Percentiles rank a stretch among this genome's conserved stretches.
Conservation (phyloP, 1,140 invertebrate genomes). For the Dendrolimus kikuchii region DNA sequence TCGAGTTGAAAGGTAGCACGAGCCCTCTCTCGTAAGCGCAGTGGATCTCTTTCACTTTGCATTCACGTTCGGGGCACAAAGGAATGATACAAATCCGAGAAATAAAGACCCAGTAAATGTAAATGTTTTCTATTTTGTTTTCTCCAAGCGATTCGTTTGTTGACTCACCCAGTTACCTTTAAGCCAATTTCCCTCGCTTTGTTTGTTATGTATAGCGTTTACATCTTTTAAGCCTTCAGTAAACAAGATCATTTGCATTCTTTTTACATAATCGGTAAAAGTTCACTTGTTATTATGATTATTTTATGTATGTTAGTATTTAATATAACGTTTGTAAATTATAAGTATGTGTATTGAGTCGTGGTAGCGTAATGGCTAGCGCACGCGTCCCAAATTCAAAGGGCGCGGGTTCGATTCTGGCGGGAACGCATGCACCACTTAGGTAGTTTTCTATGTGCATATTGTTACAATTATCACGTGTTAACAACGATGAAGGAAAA, state of each 20-base stretch:
- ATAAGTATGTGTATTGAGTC: conserved; percentile 3
- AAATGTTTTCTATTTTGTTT: conserved; percentile 67
- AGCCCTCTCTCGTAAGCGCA: conserved; percentile 65
- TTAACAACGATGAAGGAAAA: too few species aligned
- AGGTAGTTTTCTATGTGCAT: too few species aligned
- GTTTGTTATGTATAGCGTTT: conserved; percentile 35
- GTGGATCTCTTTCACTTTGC: conserved; percentile 70
- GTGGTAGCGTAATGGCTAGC: too few species aligned
- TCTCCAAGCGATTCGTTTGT: conserved; percentile 57
- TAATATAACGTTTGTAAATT: not conserved
- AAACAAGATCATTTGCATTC: conserved; percentile 35
- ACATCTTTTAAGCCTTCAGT: conserved; percentile 30
- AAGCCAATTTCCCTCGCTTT: conserved; percentile 51
- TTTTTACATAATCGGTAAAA: conserved; percentile 28
- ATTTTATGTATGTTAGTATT: not conserved
- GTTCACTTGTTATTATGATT: conserved; percentile 10
- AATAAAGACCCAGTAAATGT: conserved; percentile 66
- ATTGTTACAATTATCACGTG: too few species aligned
- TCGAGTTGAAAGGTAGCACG: conserved; percentile 71
- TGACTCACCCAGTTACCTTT: conserved; percentile 57
- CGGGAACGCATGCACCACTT: too few species aligned
- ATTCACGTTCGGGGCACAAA: conserved; percentile 66
- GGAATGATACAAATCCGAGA: conserved; percentile 70
- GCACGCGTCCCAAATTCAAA: too few species aligned
- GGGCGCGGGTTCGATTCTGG: too few species aligned